These are phyloP conservation scores for Tryphoninae sp. DNA, from an alignment of 2,888 invertebrate species.

Conservation along the genomic window DNA sequence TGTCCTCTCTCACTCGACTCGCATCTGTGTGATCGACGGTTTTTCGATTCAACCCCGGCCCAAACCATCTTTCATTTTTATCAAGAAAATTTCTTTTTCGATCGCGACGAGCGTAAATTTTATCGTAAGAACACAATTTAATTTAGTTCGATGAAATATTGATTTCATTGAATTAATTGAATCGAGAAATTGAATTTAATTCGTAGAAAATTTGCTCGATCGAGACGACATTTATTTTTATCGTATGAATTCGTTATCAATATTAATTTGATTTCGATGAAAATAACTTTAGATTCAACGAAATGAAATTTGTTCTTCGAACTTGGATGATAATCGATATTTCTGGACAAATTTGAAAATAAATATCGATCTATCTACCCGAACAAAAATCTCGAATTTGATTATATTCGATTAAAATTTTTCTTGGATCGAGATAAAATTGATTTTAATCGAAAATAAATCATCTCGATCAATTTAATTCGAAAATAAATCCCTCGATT, in stretches of 20 bases:
- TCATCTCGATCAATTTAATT: background rate
- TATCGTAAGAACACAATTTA: background rate
- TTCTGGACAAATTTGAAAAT: background rate
- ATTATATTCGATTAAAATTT: background rate
- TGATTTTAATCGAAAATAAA: background rate
- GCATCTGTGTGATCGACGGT: conserved; percentile 19
- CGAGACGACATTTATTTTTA: background rate
- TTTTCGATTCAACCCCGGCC: background rate
- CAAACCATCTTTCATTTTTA: background rate
- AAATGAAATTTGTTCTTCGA: background rate
- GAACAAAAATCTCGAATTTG: too few relatives aligned
- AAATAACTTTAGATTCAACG: background rate
- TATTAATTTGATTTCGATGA: too few relatives aligned
- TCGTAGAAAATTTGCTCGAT: background rate
- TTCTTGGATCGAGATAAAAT: background rate
- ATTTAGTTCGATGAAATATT: background rate
- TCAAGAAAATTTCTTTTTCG: background rate
- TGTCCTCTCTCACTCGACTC: background rate
- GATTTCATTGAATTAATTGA: too few relatives aligned
- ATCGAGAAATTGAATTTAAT: background rate
- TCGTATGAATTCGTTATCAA: too few relatives aligned
- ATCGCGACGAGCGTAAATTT: conserved; percentile 6
- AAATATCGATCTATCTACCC: too few relatives aligned
- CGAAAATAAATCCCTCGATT: too few relatives aligned
- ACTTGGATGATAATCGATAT: background rate